These are phyloP conservation scores for Erebia palarica DNA, from an alignment of 2,888 invertebrate genomes.

Conservation along the genomic window DNA sequence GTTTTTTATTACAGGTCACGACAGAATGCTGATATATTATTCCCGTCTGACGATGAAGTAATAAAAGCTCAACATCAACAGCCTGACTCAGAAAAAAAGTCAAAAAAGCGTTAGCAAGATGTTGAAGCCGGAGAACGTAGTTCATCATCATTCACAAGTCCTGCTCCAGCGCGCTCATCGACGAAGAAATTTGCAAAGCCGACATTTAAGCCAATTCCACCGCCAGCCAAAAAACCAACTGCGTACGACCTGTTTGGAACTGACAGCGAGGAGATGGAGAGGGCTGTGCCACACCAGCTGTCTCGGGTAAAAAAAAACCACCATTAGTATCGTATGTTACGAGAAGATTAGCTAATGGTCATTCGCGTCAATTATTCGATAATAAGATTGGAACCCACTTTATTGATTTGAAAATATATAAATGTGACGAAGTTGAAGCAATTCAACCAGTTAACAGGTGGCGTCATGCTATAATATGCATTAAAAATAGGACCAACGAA, in stretches of 20 bases:
- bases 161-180: slow-evolving; percentile 1
- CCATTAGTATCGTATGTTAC: not conserved
- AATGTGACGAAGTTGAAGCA: not conserved
- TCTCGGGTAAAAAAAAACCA: not conserved
- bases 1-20: slow-evolving; percentile 2
- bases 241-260: not conserved
- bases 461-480: not conserved
- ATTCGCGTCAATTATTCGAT: not conserved
- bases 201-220: not conserved
- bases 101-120: slow-evolving; percentile 4
- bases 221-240: not conserved
- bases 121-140: not conserved
- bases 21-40: not conserved
- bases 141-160: not conserved
- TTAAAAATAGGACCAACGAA: not conserved
- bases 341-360: not conserved
- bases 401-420: not conserved
- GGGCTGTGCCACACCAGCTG: not conserved
- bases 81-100: not conserved
- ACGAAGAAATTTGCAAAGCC: not conserved
- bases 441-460: slow-evolving; percentile 3
- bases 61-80: not conserved
- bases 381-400: not conserved
- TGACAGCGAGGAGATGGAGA: not conserved
- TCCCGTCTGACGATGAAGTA: not conserved